Evolutionary conservation across 2,797 vertebrate species (phyloP).

Genomic region (Syndactyla subalaris): DNA sequence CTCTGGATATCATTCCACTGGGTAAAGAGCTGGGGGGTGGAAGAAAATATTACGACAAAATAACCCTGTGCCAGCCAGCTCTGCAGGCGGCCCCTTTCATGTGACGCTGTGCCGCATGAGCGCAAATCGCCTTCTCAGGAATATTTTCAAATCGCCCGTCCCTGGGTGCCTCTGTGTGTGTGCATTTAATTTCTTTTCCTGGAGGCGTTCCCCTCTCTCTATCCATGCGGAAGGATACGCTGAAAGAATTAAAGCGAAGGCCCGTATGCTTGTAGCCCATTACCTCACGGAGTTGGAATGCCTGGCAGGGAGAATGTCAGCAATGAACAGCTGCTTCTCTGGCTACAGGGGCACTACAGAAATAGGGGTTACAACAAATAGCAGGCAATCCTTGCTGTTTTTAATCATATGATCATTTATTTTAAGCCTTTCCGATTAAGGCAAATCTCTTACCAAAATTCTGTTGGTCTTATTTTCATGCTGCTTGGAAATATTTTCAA

Average conservation of each 20-base stretch:
- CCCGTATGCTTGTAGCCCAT: conserved; percentile 77
- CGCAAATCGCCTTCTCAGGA: background rate
- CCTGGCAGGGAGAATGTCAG: conserved; percentile 83
- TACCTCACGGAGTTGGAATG: conserved; percentile 96
- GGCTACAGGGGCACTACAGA: conserved; percentile 64
- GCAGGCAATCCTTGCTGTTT: conserved; percentile 67
- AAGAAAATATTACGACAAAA: background rate
- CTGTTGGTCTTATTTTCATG: background rate
- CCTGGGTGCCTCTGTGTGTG: background rate
- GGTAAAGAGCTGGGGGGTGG: conserved; percentile 49
- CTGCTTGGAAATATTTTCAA: background rate
- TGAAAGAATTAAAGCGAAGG: conserved; percentile 65
- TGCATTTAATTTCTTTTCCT: conserved; percentile 62
- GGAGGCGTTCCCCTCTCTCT: conserved; percentile 71
- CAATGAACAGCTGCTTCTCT: conserved; percentile 80
- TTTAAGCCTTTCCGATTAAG: conserved; percentile 74
- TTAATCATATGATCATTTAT: conserved; percentile 74
- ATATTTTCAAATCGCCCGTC: conserved; percentile 8
- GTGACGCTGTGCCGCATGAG: background rate
- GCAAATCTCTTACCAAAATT: conserved; percentile 18
- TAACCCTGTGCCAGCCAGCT: conserved; percentile 12
- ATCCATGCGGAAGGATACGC: conserved; percentile 78
- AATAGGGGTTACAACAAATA: conserved; percentile 76
- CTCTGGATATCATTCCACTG: conserved; percentile 67
- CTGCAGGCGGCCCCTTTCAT: background rate